A percentile compares a stretch with the other conserved stretches of the same genome.
Conservation (phyloP, 2,888 invertebrate species). For the Ichneumoninae sp. region DNA sequence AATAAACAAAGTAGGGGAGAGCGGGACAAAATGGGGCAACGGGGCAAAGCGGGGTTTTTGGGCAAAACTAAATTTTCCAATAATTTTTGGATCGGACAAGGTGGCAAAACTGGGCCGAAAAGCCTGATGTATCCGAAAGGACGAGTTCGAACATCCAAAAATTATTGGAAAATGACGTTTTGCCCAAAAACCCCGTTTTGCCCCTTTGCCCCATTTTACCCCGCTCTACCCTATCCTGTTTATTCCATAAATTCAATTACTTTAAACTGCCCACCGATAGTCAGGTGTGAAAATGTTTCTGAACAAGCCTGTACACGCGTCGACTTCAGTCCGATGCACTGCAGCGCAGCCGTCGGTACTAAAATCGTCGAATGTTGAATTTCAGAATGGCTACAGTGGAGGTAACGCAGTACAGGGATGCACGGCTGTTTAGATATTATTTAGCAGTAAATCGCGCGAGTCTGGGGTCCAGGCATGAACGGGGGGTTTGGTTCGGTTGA, state of each 20-base stretch:
- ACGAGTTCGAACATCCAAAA: too few species aligned
- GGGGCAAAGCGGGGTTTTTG: too few species aligned
- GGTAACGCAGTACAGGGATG: conserved; percentile 10
- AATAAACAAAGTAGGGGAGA: too few species aligned
- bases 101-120: too few species aligned
- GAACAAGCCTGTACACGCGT: neutral
- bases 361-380: conserved; percentile 22
- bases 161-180: too few species aligned
- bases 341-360: neutral
- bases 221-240: neutral
- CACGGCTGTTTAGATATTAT: conserved; percentile 81
- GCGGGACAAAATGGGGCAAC: too few species aligned
- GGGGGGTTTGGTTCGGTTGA: conserved; percentile 69
- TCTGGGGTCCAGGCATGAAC: conserved; percentile 48
- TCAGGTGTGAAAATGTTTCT: neutral
- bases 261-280: neutral
- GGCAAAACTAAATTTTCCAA: too few species aligned
- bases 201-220: too few species aligned
- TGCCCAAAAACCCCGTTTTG: too few species aligned
- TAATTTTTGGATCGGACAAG: too few species aligned
- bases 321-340: conserved; percentile 20
- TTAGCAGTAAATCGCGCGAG: conserved; percentile 80
- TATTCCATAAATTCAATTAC: neutral
- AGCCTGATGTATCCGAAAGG: too few species aligned
- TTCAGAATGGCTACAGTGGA: conserved; percentile 8